Evolutionary conservation across 2,888 invertebrate genomes (phyloP), one percentile per base, ranked within the genome.

Genomic region (Rhogogaster chlorosoma): DNA sequence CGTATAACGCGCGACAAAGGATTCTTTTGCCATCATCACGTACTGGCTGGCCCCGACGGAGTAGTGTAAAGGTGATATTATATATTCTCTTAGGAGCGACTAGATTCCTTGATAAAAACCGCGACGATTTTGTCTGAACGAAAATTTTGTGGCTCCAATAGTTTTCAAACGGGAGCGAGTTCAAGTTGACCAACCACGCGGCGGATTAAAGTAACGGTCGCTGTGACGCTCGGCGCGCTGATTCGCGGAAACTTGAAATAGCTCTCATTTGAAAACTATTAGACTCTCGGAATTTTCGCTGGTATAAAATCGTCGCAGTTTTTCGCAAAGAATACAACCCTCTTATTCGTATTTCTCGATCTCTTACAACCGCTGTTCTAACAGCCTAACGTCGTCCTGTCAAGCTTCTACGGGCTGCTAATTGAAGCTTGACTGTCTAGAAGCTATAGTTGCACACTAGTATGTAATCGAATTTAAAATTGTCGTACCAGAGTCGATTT

Each of bases 111-210:
- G 77, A 32, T 77, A 9, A 32, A 73, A 73, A 38, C 6, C 42
- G 71, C 18, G 71, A 73, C 38, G 71, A 73, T 73, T 73, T 73
- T 42, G 71, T 73, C 10, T 2, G n/a, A 22, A n/a, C 77, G 9
- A 77, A 32, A 77, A 53, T 32, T 29, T 32, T 12, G 29, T 38
- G 9, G 29, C 32, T 53, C 1, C 32, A 29, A 53, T 32, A 32
- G 77, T 77, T 77, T 77, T 77, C 53, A 77, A 77, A 77, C 53
- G 18, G 9, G 15, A 77, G 77, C 77, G 49, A 53, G 6, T 77
- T 38, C 7, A 77, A 77, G 29, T 22, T 29, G 29, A 29, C 77
- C 77, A 77, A 53, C 53, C 32, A 7, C 26, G 53, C 29, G 10
- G n/a, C 32, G n/a, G 49, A n/a, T 49, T 49, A 18, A 1, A 26